Percentiles rank a stretch among this genome's conserved stretches.
These are phyloP conservation scores for Drosophila novamexicana DNA, from an alignment of 1,140 invertebrate genomes.

Conservation along the genomic window DNA sequence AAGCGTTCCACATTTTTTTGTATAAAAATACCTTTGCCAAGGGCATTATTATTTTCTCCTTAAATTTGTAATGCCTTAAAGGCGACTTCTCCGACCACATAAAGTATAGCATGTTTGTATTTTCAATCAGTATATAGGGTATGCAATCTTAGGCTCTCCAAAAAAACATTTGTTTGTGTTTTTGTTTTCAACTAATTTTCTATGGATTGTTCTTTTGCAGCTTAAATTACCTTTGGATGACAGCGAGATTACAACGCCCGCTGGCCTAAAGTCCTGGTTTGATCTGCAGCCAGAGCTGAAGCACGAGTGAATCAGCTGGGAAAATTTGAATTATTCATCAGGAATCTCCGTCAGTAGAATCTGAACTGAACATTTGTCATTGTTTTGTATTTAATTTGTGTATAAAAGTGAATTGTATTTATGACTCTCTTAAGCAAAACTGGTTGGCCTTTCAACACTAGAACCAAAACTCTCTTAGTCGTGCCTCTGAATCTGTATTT, in stretches of 20 bases:
- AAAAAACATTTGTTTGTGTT: not conserved
- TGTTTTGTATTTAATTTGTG: constrained; percentile 69
- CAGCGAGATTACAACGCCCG: constrained; percentile 81
- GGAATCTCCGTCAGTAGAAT: constrained; percentile 56
- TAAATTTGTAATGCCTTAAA: no score
- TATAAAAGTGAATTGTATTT: constrained; percentile 52
- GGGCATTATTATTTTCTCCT: no score
- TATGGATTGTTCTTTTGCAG: constrained; percentile 50
- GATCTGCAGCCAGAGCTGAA: constrained; percentile 85
- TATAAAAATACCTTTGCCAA: not conserved
- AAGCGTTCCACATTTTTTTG: constrained; percentile 93
- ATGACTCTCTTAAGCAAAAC: constrained; percentile 31
- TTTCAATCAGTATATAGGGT: no score
- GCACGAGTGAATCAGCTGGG: constrained; percentile 54
- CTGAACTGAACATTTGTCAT: constrained; percentile 57
- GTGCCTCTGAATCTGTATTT: constrained; percentile 72
- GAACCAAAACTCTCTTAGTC: constrained; percentile 67
- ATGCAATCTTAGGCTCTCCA: no score
- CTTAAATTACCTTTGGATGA: constrained; percentile 77
- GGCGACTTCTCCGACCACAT: no score
- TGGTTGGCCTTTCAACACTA: constrained; percentile 41
- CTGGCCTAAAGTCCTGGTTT: constrained; percentile 86
- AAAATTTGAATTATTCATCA: not conserved
- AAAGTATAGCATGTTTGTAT: no score
- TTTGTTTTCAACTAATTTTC: not conserved